phyloP scores from a whole-genome alignment of 2,113 vertebrate species.

The Tonatia bakeri region DNA sequence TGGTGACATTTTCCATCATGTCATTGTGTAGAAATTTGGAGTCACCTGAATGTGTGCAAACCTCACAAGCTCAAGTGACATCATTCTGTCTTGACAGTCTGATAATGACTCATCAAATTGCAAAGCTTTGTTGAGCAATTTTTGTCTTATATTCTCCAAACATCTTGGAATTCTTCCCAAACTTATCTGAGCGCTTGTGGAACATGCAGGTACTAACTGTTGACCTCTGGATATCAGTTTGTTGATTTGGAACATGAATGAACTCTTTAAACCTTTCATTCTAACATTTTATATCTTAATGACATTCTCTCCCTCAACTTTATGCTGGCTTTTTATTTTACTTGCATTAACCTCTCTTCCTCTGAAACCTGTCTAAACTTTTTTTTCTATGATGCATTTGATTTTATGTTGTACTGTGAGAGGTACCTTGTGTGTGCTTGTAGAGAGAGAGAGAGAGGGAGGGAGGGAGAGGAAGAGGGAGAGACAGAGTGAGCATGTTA shows the following conservation, averaged over 20 bases:
- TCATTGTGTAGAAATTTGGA: neutral
- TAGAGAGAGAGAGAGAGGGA: neutral
- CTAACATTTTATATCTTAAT: neutral
- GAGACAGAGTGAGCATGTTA: neutral
- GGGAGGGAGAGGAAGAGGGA: neutral
- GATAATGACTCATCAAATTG: neutral
- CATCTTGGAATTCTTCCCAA: neutral
- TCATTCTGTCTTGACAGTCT: neutral
- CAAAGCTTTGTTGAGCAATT: neutral
- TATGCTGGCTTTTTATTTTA: neutral
- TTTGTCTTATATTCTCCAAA: neutral
- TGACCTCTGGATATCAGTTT: neutral
- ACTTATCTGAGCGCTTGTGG: too few relatives aligned
- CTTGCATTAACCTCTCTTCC: neutral
- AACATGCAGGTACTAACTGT: neutral
- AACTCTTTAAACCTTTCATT: neutral
- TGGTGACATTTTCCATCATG: neutral
- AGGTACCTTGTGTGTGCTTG: fast-evolving
- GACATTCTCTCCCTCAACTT: neutral
- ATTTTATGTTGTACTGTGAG: neutral
- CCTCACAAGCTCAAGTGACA: neutral
- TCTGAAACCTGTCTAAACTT: neutral
- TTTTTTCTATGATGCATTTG: neutral
- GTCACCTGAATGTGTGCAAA: neutral
- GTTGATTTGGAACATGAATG: neutral